Evolutionary conservation across 2,888 invertebrate species (phyloP), one percentile per base, ranked within the genome.

Genomic region (Drosophila mulleri): DNA sequence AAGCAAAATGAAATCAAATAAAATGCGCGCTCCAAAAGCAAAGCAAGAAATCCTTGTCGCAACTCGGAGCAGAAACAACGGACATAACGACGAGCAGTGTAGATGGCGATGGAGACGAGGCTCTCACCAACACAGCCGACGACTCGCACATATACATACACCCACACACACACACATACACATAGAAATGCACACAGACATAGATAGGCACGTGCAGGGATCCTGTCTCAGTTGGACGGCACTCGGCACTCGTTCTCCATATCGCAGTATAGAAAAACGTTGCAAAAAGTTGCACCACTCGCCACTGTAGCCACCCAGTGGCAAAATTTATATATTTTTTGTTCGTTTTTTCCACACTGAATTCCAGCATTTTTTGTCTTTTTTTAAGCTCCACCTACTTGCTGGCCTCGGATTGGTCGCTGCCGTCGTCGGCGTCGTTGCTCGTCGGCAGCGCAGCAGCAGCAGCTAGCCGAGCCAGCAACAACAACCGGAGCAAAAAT

Each of bases 361-460:
- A 82, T 76, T 80, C 66, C 68, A 63, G 76, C 69, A 80, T 83
- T 83, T 86, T 91, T 91, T 91, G 91, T 91, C 74, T 81, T 91
- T 91, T 90, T 91, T 91, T 81, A 89, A 88, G 88, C 91, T 90
- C 89, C 90, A 91, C 91, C 91, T 91, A 91, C 91, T 91, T 91
- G 88, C 91, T 88, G 90, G 70, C 74, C 65, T 85, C 87, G 87
- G 90, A 91, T 91, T 91, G 89, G 88, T 78, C 75, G 91, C 82
- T 88, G 88, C 80, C 74, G 26, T 45, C 59, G 61, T 61, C 47
- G 63, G 50, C 70, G 41, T 57, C 68, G 69, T 64, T 62, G 69
- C 54, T 61, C 60, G 75, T 72, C 72, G 56, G 59, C 58, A 70
- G 57, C 57, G 62, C 81, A 71, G 72, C 66, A 53, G 72, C 69